Percentiles rank a stretch among this genome's conserved stretches.
These are phyloP conservation scores for Caenorhabditis sulstoni DNA, from an alignment of 2,888 invertebrate genomes.

Conservation along the genomic window DNA sequence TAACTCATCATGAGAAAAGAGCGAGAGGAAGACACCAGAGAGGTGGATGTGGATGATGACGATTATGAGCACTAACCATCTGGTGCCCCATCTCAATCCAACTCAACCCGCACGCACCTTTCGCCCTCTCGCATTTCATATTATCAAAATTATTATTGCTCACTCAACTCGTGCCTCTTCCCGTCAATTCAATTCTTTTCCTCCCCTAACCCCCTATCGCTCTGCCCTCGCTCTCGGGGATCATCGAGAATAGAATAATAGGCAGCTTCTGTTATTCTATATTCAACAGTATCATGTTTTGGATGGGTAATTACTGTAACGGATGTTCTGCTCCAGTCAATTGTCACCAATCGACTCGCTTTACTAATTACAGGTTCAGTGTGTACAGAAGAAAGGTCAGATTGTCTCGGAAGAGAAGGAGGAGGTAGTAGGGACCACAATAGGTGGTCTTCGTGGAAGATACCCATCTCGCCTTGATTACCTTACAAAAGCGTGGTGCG, in stretches of 20 bases:
- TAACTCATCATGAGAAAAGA: conserved; percentile 54
- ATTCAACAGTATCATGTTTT: conserved; percentile 33
- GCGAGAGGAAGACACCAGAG: not conserved
- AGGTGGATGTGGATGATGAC: conserved; percentile 32
- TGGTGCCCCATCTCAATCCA: conserved; percentile 30
- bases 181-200: not conserved
- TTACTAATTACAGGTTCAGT: conserved; percentile 56
- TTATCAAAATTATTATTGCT: conserved; percentile 57
- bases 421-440: conserved; percentile 17
- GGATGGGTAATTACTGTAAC: conserved; percentile 24
- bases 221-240: conserved; percentile 10
- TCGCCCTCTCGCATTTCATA: conserved; percentile 52
- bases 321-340: conserved; percentile 18
- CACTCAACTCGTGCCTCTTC: conserved; percentile 1
- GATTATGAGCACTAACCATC: conserved; percentile 52
- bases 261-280: not conserved
- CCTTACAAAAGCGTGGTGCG: conserved; percentile 52
- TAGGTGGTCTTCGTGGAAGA: conserved; percentile 9
- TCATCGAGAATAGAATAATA: conserved; percentile 17
- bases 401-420: conserved; percentile 26
- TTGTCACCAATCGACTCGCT: conserved; percentile 11
- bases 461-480: conserved; percentile 50
- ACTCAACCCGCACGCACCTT: conserved; percentile 30
- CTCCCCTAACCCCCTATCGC: too few species aligned
- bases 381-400: conserved; percentile 45